Conservation (phyloP, 2,797 vertebrate genomes). For the Toxotes lorentzi region DNA sequence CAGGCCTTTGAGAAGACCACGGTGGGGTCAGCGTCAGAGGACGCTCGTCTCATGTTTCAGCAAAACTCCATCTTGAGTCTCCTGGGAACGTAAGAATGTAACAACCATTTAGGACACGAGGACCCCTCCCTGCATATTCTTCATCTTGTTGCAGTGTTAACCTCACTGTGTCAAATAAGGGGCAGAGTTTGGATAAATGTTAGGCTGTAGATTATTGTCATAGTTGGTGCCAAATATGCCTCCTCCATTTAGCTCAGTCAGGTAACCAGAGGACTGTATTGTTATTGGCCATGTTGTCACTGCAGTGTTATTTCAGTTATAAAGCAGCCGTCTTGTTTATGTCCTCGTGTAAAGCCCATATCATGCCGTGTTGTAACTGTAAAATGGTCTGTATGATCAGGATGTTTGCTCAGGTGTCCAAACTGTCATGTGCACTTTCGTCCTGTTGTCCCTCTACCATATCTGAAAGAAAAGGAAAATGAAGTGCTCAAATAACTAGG, state of each 20-base stretch:
- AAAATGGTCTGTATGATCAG: constrained; percentile 3
- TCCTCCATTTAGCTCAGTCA: constrained; percentile 17
- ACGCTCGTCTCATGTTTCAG: constrained; percentile 57
- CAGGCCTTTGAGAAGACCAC: constrained; percentile 15
- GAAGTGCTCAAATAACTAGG: neutral
- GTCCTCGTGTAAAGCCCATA: neutral
- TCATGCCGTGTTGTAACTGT: neutral
- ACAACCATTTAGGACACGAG: constrained; percentile 39
- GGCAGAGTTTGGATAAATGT: constrained; percentile 43
- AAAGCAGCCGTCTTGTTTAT: neutral
- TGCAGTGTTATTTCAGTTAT: constrained; percentile 6
- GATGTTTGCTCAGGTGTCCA: constrained; percentile 21
- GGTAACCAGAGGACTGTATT: constrained; percentile 3
- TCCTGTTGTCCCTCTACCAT: neutral
- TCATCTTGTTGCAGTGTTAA: constrained; percentile 30
- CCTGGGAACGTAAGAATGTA: constrained; percentile 60
- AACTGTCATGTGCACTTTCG: neutral
- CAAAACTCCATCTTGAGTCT: constrained; percentile 45
- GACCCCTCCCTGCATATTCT: constrained; percentile 47
- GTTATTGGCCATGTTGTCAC: constrained; percentile 13
- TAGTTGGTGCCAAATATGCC: constrained; percentile 12
- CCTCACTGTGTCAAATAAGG: constrained; percentile 42
- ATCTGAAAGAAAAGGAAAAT: neutral
- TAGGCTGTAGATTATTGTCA: constrained; percentile 36
- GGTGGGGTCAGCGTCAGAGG: constrained; percentile 28